Base-by-base conservation (phyloP, 2,113 vertebrate species). In the Canis aureus region DNA sequence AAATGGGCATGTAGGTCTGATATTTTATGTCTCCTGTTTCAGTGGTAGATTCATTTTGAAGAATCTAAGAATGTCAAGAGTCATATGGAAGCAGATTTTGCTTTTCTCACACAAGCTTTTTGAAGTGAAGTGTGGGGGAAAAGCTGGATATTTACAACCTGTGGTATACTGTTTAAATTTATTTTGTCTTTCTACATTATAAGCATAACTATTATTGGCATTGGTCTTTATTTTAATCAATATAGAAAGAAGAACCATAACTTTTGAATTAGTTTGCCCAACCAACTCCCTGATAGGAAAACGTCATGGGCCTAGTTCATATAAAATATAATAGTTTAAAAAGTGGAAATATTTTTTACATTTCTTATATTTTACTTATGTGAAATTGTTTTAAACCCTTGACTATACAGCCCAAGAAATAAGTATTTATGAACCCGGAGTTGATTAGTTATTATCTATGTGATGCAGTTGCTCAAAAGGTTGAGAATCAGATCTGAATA, bases 301-400 rank as follows among this genome's bases (percentile, higher is more conserved):
- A 91, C 94, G 32, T 88, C 38, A 88, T 49, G 53, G 62, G n/a
- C 88, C 17, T 95, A 32, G 11, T 67, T 85, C 16, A 53, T 86
- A 4, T 90, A 92, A 83, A 85, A 71, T 84, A 89, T 27, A 83
- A 32, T 90, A n/a, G 32, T 38, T 88, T 80, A 74, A 69, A 86
- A 92, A 92, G 29, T 60, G 2, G 16, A 96, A 74, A 25, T 64
- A 15, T 80, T 94, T 89, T 66, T 67, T 81, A 23, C 76, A 87
- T 91, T 81, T 86, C 51, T 76, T 89, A 49, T 17, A 81, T 86
- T 85, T 92, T 89, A 94, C 55, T 89, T 79, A 79, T 29, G 23
- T 92, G 57, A 94, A 73, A 86, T 78, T 94, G 12, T 89, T 64
- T 91, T 84, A 89, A 92, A 94, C 57, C 62, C 35, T 91, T 95